These are phyloP conservation scores for Carcharodon carcharias DNA, from an alignment of 2,797 vertebrate genomes.

Conservation along the genomic window DNA sequence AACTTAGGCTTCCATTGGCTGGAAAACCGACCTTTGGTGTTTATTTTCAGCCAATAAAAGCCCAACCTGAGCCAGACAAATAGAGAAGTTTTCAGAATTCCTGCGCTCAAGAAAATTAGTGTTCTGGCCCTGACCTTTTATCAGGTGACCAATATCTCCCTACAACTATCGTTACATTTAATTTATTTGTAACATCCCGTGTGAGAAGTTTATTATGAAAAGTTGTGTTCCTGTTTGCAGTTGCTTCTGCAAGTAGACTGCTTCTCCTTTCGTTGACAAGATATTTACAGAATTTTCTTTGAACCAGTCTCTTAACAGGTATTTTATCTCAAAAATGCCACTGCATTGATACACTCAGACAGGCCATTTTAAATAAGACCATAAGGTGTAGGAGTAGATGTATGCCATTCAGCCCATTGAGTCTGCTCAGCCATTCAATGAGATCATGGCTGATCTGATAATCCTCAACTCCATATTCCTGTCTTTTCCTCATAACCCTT, in stretches of 20 bases:
- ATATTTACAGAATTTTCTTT: not conserved
- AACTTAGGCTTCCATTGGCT: not conserved
- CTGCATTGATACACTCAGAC: not conserved
- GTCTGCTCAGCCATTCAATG: too few species aligned
- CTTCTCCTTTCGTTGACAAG: not conserved
- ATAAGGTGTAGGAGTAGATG: too few species aligned
- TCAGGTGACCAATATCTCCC: not conserved
- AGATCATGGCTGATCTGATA: too few species aligned
- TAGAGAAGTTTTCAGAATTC: not conserved
- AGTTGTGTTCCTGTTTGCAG: not conserved
- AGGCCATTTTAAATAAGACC: not conserved
- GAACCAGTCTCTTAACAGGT: not conserved
- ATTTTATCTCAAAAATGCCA: not conserved
- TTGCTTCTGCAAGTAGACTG: not conserved
- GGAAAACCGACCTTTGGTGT: not conserved
- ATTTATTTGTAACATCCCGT: not conserved
- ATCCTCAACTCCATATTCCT: too few species aligned
- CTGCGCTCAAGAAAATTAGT: not conserved
- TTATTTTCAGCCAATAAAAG: not conserved
- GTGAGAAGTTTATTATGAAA: not conserved
- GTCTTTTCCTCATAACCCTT: too few species aligned
- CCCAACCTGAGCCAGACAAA: not conserved
- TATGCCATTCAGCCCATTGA: too few species aligned
- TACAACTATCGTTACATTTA: not conserved
- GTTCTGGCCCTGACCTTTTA: not conserved